Base-by-base conservation (phyloP, 1,140 invertebrate genomes). In the Papilio xuthus region DNA sequence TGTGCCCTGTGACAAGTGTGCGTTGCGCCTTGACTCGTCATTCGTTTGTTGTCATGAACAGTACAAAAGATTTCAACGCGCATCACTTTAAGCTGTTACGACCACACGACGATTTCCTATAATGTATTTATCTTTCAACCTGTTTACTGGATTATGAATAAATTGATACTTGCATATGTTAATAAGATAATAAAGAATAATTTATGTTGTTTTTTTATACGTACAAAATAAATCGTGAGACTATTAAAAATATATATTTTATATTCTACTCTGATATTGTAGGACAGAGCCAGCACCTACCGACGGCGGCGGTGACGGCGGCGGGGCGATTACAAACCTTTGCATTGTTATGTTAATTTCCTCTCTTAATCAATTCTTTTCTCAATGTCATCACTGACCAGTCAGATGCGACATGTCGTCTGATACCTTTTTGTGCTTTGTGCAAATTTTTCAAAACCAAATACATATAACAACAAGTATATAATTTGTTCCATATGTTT, bases 1-100 rank as follows among this genome's bases (percentile, higher is more conserved):
- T 8, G 13, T 1, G 20, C 32, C 4, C 2, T 23, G 10, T 15
- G 18, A 56, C 53, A 20, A 56, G 6, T 10, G 53, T 56, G 20
- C 56, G 23, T 9, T 13, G 20, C 7, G 4, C 32, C 26, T 3
- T 32, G 60, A 28, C 12, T 1, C 12, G 4, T 18, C 23, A 28
- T 4, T 28, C 2, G 53, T 18, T 18, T 13, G 69, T 8, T 70
- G 69, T 41, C 71, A 42, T 73, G 12, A 4, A 20, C 37, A 42
- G 42, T 47, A 42, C 37, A 73, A 73, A 73, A 73, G 71, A 73
- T 28, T 26, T 73, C 71, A 73, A 73, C 71, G 71, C 71, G 41
- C 71, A 13, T 28, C 60, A 28, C 26, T 26, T 8, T 9, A 2
- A 20, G 18, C 20, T 56, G 23, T 26, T 26, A 26, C 18, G 8